Percentiles rank a stretch among this genome's conserved stretches.
Conservation (phyloP, 2,797 vertebrate species). For the Allobates femoralis region DNA sequence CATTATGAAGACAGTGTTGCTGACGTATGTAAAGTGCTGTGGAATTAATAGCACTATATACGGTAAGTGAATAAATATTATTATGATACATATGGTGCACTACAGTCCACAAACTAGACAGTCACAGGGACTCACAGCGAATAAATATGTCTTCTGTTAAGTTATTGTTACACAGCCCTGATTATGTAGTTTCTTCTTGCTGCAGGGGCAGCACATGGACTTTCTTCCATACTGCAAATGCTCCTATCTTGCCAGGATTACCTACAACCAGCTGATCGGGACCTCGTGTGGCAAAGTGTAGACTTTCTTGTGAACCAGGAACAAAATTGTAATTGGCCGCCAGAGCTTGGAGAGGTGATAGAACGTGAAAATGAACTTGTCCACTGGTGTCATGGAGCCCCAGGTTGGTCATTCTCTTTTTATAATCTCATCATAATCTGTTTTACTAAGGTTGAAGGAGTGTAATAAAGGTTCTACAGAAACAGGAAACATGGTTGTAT, state of each 20-base stretch:
- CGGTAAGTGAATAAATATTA: too few species aligned
- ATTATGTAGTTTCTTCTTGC: conserved; percentile 25
- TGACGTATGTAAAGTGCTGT: too few species aligned
- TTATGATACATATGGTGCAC: not conserved
- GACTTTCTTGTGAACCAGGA: conserved; percentile 92
- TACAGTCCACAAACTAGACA: not conserved
- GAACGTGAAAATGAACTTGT: conserved; percentile 87
- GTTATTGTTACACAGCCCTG: not conserved
- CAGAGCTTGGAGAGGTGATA: conserved; percentile 86
- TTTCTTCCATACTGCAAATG: conserved; percentile 90
- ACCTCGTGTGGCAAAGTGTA: conserved; percentile 89
- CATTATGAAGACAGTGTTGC: too few species aligned
- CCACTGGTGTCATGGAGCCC: conserved; percentile 91
- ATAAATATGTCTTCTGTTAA: not conserved
- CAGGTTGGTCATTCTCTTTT: conserved; percentile 73
- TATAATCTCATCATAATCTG: not conserved
- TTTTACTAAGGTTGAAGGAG: not conserved
- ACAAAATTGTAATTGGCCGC: conserved; percentile 91
- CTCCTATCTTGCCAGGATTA: conserved; percentile 87
- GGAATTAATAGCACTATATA: too few species aligned
- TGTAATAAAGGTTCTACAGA: not conserved
- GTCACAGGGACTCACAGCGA: not conserved
- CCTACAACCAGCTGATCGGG: conserved; percentile 82
- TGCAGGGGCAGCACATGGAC: conserved; percentile 87
- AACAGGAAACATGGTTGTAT: not conserved